Conservation (phyloP, 2,888 invertebrate species). For the Diaphora mendica region DNA sequence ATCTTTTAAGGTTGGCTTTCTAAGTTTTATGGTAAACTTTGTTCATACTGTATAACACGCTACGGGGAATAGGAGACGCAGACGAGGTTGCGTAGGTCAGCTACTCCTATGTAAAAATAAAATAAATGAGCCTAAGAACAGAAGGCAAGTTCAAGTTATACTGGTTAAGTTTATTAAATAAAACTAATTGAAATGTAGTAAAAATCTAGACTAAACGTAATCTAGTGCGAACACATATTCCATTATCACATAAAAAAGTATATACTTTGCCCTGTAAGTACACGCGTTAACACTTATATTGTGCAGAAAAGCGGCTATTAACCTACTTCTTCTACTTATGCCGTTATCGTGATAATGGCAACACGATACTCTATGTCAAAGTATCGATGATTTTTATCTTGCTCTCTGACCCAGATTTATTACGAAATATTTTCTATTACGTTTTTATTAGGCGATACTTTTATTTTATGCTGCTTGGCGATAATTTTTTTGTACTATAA, state of each 20-base stretch:
- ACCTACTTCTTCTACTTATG: conserved; percentile 51
- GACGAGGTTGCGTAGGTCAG: too few species aligned
- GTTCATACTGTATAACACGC: too few species aligned
- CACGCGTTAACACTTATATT: conserved; percentile 31
- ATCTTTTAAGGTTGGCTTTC: too few species aligned
- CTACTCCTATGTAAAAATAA: too few species aligned
- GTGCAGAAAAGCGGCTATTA: conserved; percentile 47
- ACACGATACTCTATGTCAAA: conserved; percentile 57
- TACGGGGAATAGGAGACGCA: too few species aligned
- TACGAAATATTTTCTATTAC: conserved; percentile 14
- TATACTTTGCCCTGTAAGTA: neutral
- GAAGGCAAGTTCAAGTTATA: neutral
- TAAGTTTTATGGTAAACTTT: too few species aligned
- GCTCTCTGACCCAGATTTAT: conserved; percentile 58
- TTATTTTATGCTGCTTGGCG: neutral
- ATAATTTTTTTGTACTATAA: neutral
- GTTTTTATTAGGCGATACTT: neutral
- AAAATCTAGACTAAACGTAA: neutral
- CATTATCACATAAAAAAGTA: neutral
- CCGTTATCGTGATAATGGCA: conserved; percentile 51
- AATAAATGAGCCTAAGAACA: neutral
- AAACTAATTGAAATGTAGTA: too few species aligned
- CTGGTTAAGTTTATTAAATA: neutral
- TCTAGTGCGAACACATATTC: neutral
- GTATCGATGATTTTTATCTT: conserved; percentile 63